Conservation (phyloP, 1,140 invertebrate species). For the Stenopsyche tienmushanensis region DNA sequence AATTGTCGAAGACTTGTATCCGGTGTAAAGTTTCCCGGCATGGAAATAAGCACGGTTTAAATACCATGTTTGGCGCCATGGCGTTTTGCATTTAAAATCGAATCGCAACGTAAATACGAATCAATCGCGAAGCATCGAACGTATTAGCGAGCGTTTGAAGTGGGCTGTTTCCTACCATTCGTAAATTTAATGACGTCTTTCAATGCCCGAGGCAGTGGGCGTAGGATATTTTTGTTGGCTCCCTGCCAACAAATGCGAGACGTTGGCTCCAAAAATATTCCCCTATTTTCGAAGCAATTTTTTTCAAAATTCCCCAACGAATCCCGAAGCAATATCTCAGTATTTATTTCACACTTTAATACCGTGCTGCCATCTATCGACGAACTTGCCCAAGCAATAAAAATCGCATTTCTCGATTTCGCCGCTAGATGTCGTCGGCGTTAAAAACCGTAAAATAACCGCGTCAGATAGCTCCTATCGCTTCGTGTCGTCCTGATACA, state of each 20-base stretch:
- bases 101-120: too few relatives aligned
- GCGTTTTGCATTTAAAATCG: too few relatives aligned
- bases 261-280: constrained; percentile 35
- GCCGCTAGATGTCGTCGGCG: too few relatives aligned
- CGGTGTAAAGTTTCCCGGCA: too few relatives aligned
- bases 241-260: constrained; percentile 20
- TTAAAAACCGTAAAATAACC: too few relatives aligned
- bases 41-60: too few relatives aligned
- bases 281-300: constrained; percentile 29
- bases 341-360: too few relatives aligned
- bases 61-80: too few relatives aligned
- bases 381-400: background rate
- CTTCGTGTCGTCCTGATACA: constrained; percentile 47
- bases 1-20: too few relatives aligned
- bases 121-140: too few relatives aligned
- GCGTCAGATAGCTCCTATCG: background rate
- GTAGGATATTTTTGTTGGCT: constrained; percentile 36
- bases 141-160: background rate
- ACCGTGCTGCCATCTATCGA: background rate
- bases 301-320: constrained; percentile 30
- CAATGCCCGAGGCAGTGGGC: constrained; percentile 29
- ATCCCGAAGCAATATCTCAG: too few relatives aligned
- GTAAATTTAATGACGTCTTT: constrained; percentile 35
- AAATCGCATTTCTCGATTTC: background rate
- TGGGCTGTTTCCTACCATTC: background rate